Base-by-base conservation (phyloP, 1,140 invertebrate species). In the Hyphantria cunea region DNA sequence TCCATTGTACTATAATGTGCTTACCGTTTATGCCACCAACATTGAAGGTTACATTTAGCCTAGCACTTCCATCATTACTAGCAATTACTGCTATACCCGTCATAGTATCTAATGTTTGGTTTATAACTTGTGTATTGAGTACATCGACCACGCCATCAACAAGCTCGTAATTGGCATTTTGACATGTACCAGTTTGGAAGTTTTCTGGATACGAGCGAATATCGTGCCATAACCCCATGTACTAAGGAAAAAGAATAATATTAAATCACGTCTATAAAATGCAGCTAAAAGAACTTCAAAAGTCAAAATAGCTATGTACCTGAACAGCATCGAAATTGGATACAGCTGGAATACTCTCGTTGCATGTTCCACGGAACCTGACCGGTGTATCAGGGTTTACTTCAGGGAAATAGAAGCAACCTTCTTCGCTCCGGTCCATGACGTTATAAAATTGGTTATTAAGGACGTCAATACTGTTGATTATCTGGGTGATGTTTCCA, bases 361-460 rank as follows among this genome's bases (percentile, higher is more conserved):
- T 73, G 50, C 84, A 85, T 11, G 70, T 72, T 5, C 81, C 82
- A 10, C 71, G 75, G 70, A 86, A 88, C 12, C 65, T 55, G 12
- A 83, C 77, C 1, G 74, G 53, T 0, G 63, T 45, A 6, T 45
- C 49, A 9, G 47, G 9, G 1, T 52, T 51, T 0, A 77, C 64
- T 7, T 52, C 54, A 6, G 84, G 84, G 32, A 65, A 80, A 58
- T 82, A 87, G 73, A 87, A 87, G 56, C 84, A 87, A 6, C 61
- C 81, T 0, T 62, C 56, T 25, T 76, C 76, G 1, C 74, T 62
- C 3, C 82, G 81, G 50, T 81, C 73, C 6, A 79, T 15, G 9
- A 4, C 31, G 0, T 69, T 47, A 47, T 72, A 87, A 63, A 76
- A 89, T 10, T 66, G 71, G 6, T 77, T 63, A 17, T 87, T 69